Evolutionary conservation across 2,888 invertebrate genomes (phyloP).

Genomic region (Lithophane semibrunnea): DNA sequence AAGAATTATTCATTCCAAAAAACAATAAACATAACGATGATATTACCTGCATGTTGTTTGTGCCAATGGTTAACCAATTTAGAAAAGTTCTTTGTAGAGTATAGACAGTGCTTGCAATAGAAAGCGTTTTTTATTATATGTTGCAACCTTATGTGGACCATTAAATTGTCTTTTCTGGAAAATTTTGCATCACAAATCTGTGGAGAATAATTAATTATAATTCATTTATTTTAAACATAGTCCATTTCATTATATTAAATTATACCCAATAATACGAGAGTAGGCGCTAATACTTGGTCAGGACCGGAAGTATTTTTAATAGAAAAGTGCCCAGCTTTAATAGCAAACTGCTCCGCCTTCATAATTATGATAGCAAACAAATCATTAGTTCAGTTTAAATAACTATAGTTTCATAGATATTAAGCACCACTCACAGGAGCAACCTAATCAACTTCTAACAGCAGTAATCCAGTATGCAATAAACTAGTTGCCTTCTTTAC

Average conservation of each 20-base stretch:
- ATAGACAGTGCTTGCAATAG: slow-evolving; percentile 81
- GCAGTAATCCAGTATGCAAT: not conserved
- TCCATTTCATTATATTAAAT: not conserved
- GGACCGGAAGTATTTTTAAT: not conserved
- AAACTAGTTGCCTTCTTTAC: not conserved
- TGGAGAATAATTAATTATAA: slow-evolving; percentile 40
- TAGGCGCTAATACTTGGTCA: not conserved
- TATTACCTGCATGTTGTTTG: slow-evolving; percentile 77
- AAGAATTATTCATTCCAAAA: not conserved
- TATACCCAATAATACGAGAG: not conserved
- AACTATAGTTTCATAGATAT: not conserved
- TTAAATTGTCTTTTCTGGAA: slow-evolving; percentile 93
- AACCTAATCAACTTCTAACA: not conserved
- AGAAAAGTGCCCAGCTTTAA: not conserved
- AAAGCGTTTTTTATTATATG: slow-evolving; percentile 75
- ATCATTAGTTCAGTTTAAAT: not conserved
- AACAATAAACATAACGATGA: not conserved
- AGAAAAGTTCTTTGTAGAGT: slow-evolving; percentile 79
- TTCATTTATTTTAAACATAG: not conserved
- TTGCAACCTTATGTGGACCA: slow-evolving; percentile 93
- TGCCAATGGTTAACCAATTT: slow-evolving; percentile 82
- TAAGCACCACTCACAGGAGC: not conserved
- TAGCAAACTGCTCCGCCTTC: too few species aligned
- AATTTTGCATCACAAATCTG: slow-evolving; percentile 92
- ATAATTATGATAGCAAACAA: not conserved